Evolutionary conservation across 2,113 vertebrate species (phyloP).

Genomic region (Dinomys branickii): DNA sequence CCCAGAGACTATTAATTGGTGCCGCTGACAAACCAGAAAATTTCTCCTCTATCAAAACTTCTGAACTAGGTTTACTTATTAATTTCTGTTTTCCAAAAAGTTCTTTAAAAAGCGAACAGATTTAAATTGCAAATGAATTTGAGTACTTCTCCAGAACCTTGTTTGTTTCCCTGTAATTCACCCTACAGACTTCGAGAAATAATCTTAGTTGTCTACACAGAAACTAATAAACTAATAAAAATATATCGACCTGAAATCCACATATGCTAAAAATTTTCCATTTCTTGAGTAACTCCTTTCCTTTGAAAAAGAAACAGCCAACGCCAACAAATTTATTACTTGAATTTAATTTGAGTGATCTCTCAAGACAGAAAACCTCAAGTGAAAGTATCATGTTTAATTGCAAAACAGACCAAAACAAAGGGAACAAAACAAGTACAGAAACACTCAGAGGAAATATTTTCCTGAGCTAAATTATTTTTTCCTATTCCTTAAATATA

Average conservation of each 20-base stretch:
- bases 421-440: neutral
- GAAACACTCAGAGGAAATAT: neutral
- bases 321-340: neutral
- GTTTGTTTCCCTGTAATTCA: conserved; percentile 29
- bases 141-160: neutral
- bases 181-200: neutral
- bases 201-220: neutral
- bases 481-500: neutral
- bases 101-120: conserved; percentile 5
- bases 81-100: conserved; percentile 10
- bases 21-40: neutral
- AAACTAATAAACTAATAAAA: conserved; percentile 36
- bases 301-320: neutral
- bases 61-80: neutral
- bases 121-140: neutral
- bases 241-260: neutral
- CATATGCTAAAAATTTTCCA: neutral
- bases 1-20: neutral
- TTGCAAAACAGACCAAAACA: conserved; percentile 2
- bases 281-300: conserved; percentile 10
- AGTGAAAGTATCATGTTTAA: neutral
- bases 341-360: neutral
- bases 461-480: neutral
- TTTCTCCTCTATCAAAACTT: neutral
- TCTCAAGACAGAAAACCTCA: neutral